A percentile compares a stretch with the other conserved stretches of the same genome.
These are phyloP conservation scores for Hippolais icterina DNA, from an alignment of 2,113 vertebrate genomes.

Conservation along the genomic window DNA sequence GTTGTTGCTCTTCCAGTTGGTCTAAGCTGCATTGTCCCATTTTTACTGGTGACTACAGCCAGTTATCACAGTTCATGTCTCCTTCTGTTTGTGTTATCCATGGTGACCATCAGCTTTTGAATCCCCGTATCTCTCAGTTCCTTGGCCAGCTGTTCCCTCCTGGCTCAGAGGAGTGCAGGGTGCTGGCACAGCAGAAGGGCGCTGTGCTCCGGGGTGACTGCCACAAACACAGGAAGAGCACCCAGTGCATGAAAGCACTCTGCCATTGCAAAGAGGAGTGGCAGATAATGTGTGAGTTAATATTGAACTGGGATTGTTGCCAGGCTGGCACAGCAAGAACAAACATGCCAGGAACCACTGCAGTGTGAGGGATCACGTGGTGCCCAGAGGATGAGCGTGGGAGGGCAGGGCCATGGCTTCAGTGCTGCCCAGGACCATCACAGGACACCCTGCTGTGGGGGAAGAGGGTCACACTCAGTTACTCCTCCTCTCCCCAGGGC, in stretches of 20 bases:
- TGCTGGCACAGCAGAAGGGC: neutral
- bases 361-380: fast-evolving
- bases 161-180: fast-evolving
- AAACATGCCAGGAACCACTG: fast-evolving
- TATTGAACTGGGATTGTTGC: neutral
- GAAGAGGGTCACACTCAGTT: neutral
- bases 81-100: neutral
- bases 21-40: neutral
- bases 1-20: fast-evolving
- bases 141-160: neutral
- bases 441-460: fast-evolving
- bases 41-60: neutral
- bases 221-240: neutral
- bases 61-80: neutral
- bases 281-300: neutral
- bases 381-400: fast-evolving
- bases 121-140: neutral
- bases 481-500: neutral
- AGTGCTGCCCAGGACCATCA: neutral
- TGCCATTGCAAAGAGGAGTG: neutral
- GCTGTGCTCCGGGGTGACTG: fast-evolving
- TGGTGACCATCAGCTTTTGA: neutral
- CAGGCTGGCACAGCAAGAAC: fast-evolving
- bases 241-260: fast-evolving
- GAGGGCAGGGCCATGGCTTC: neutral